Conservation (phyloP, 2,797 vertebrate genomes). For the Ctenopoma kingsleyae region DNA sequence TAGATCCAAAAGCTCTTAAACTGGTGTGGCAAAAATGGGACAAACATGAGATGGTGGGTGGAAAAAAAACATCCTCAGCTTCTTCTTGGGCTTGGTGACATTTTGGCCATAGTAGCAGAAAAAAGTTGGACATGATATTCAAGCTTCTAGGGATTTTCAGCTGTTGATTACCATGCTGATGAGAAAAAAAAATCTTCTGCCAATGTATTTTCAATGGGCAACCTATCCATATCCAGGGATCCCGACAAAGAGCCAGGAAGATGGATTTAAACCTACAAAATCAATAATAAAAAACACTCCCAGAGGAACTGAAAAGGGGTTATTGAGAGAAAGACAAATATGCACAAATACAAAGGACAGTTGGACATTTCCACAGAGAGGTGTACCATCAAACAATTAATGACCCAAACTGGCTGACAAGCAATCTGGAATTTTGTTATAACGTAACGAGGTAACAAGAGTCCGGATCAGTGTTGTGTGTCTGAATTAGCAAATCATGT, state of each 20-base stretch:
- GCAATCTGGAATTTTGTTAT: neutral
- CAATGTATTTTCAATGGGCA: conserved; percentile 65
- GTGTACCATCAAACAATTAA: conserved; percentile 14
- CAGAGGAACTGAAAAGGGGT: conserved; percentile 68
- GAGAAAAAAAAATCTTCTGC: conserved; percentile 79
- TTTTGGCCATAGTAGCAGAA: conserved; percentile 50
- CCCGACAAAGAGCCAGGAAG: conserved; percentile 73
- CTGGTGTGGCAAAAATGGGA: conserved; percentile 40
- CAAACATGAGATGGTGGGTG: conserved; percentile 23
- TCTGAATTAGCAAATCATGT: neutral
- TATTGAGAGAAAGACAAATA: conserved; percentile 62
- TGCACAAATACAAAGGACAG: conserved; percentile 53
- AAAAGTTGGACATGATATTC: conserved; percentile 42
- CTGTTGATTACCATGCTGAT: conserved; percentile 54
- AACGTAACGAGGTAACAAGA: neutral
- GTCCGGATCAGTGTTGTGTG: neutral
- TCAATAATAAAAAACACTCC: conserved; percentile 64
- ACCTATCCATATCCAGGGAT: conserved; percentile 79
- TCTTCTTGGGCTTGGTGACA: conserved; percentile 70
- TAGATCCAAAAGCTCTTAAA: conserved; percentile 54
- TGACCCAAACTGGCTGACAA: neutral
- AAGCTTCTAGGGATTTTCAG: conserved; percentile 63
- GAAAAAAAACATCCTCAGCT: conserved; percentile 70
- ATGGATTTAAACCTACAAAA: conserved; percentile 80
- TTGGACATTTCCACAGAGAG: conserved; percentile 39